These are phyloP conservation scores for Drosophila antonietae DNA, from an alignment of 2,888 invertebrate species.

Conservation along the genomic window DNA sequence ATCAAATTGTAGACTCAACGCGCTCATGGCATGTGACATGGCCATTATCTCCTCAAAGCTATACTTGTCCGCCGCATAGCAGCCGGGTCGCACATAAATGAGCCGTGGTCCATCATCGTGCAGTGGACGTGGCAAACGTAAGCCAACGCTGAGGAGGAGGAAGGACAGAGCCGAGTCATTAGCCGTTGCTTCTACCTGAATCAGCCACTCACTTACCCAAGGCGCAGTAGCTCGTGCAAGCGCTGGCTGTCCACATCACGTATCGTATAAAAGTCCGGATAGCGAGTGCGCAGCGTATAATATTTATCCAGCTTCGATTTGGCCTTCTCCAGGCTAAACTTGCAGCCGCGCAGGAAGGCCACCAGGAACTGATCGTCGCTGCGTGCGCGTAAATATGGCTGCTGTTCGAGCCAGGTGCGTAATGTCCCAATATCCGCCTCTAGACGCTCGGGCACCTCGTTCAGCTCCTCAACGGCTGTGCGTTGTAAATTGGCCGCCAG, in stretches of 20 bases:
- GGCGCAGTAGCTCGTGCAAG: conserved; percentile 51
- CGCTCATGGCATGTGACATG: conserved; percentile 86
- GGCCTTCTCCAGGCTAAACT: conserved; percentile 86
- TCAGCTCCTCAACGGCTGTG: conserved; percentile 84
- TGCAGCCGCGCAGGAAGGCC: conserved; percentile 85
- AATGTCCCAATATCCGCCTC: conserved; percentile 82
- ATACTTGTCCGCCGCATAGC: conserved; percentile 84
- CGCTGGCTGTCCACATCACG: conserved; percentile 65
- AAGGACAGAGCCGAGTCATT: background rate
- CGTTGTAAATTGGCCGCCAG: conserved; percentile 68
- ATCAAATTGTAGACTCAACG: conserved; percentile 86
- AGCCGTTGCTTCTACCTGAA: background rate
- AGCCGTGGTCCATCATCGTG: conserved; percentile 85
- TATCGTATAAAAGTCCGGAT: conserved; percentile 86
- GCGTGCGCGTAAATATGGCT: conserved; percentile 84
- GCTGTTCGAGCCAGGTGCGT: conserved; percentile 85
- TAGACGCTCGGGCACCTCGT: conserved; percentile 84
- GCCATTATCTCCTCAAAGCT: conserved; percentile 85
- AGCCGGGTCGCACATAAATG: conserved; percentile 85
- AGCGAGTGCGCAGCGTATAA: conserved; percentile 85
- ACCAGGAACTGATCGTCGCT: conserved; percentile 85
- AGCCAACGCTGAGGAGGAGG: conserved; percentile 22
- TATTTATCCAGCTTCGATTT: conserved; percentile 87
- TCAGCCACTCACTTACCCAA: conserved; percentile 67
- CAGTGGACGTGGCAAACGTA: conserved; percentile 66